These are phyloP conservation scores for Salvelinus alpinus DNA, from an alignment of 2,113 vertebrate species.

Conservation along the genomic window DNA sequence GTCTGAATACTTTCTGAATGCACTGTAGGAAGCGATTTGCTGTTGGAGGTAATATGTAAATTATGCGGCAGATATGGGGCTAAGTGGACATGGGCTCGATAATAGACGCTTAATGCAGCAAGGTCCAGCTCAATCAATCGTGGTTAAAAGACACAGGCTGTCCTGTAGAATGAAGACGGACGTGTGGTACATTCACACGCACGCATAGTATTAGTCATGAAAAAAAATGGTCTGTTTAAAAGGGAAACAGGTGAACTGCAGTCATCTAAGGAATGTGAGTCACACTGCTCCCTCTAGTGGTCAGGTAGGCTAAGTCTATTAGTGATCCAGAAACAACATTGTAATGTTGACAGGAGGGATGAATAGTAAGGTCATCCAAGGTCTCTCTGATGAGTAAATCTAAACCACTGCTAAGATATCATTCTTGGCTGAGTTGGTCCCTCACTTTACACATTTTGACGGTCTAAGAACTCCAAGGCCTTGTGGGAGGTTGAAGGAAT, in stretches of 20 bases:
- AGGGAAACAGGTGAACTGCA: not conserved
- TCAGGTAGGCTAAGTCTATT: not conserved
- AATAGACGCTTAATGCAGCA: conserved; percentile 21
- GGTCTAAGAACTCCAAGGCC: conserved; percentile 21
- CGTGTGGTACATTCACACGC: not conserved
- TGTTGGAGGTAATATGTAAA: conserved; percentile 1
- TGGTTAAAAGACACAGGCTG: conserved; percentile 1
- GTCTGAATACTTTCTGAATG: no score
- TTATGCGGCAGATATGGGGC: conserved; percentile 16
- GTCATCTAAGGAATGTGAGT: not conserved
- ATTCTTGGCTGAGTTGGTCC: conserved; percentile 1
- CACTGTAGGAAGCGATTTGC: conserved; percentile 6
- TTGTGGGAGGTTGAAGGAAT: conserved; percentile 5
- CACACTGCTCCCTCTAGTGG: not conserved
- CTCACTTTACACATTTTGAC: not conserved
- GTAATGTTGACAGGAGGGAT: not conserved
- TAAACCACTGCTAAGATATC: not conserved
- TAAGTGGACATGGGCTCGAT: conserved; percentile 18
- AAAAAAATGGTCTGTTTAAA: not conserved
- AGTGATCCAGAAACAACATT: not conserved
- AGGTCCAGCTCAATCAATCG: conserved; percentile 28
- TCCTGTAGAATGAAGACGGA: not conserved
- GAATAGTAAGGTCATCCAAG: not conserved
- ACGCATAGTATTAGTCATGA: not conserved
- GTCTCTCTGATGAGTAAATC: not conserved